Base-by-base conservation (phyloP, 2,888 invertebrate species). In the Drosophila fungiperda region DNA sequence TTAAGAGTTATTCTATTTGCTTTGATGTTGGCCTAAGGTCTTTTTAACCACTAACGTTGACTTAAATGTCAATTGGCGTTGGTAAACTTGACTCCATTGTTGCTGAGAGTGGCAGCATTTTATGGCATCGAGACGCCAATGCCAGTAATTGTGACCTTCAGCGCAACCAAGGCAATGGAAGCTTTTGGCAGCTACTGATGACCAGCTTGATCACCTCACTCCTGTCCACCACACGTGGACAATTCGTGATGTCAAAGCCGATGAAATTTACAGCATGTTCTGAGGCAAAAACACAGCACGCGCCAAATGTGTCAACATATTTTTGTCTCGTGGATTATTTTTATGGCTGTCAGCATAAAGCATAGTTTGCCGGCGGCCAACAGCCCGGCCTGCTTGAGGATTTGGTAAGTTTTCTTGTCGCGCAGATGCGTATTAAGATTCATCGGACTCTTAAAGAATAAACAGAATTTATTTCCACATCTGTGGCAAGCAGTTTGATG, bases 161-260 rank as follows among this genome's bases (percentile, higher is more conserved):
- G 59, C n/a, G 82, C 73, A 32, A 78, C 82, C 35, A 84, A 11
- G 4, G 84, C 89, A 32, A 87, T 53, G 74, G 38, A 76, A 87
- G 23, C 85, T 85, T 50, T 59, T 89, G 87, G 48, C 89, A 87
- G 40, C 87, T 87, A 50, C 85, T 76, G 53, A 89, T 79, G 15
- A 87, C 61, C 20, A 65, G 65, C n/a, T 61, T 73, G n/a, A 71
- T n/a, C 55, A 89, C 68, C 9, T 84, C 58, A 11, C 36, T 57
- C 0, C 26, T 42, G 26, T 69, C 49, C 12, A 87, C 55, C 0
- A 6, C 1, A 0, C 53, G 54, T 2, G 26, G 26, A 36, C 6
- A 1, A 65, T 29, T 1, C 42, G 42, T 0, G 3, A 3, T 5
- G 57, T 42, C 50, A 87, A 45, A 0, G 38, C 68, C 2, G 4